Evolutionary conservation across 2,113 vertebrate genomes (phyloP).

Genomic region (Lontra canadensis): DNA sequence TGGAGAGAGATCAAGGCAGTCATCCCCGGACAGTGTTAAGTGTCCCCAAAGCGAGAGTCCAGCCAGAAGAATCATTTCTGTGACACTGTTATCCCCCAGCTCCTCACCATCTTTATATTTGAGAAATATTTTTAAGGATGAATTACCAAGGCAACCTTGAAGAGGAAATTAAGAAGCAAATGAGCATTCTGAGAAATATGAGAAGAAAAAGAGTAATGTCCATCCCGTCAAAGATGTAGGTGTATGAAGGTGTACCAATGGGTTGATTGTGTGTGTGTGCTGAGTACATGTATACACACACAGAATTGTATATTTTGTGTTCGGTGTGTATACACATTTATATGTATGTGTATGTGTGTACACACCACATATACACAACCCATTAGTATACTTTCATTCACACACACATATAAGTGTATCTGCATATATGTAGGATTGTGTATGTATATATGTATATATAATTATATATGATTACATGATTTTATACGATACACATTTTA

Average conservation of each 20-base stretch:
- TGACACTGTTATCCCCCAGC: not conserved
- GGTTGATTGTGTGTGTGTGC: rapidly evolving
- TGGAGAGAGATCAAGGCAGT: not conserved
- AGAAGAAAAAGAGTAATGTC: not conserved
- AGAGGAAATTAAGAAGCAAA: not conserved
- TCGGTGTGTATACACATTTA: not conserved
- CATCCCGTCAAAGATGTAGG: not conserved
- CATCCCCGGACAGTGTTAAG: no score
- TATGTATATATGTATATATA: not conserved
- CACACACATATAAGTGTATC: not conserved
- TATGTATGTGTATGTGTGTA: not conserved
- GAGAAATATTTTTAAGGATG: not conserved
- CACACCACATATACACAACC: not conserved
- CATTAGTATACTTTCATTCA: not conserved
- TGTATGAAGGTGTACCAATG: not conserved
- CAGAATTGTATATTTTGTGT: not conserved
- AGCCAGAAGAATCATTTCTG: not conserved
- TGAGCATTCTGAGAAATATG: not conserved
- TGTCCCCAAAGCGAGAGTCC: not conserved
- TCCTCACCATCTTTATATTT: not conserved
- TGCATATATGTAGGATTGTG: not conserved
- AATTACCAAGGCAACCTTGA: not conserved
- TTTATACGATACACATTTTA: not conserved
- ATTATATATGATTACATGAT: not conserved
- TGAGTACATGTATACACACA: no score